Evolutionary conservation across 1,140 invertebrate genomes (phyloP).

Genomic region (Contarinia nasturtii): DNA sequence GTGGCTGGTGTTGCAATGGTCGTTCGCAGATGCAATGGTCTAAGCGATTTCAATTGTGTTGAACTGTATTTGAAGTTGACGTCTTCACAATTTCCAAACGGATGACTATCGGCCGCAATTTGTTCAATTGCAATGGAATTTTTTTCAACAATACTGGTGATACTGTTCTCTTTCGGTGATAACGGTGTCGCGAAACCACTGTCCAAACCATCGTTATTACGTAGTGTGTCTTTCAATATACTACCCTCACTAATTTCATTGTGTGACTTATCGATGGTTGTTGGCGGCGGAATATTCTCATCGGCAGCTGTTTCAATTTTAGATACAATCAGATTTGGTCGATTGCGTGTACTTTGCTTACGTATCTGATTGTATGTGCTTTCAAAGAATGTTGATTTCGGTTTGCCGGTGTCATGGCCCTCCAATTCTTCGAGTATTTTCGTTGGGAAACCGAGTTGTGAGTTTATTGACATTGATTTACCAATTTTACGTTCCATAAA

Average conservation of each 20-base stretch:
- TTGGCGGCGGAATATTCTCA: background rate
- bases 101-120: constrained; percentile 27
- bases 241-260: constrained; percentile 28
- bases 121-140: constrained; percentile 19
- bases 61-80: constrained; percentile 44
- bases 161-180: constrained; percentile 25
- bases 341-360: constrained; percentile 13
- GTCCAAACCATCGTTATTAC: constrained; percentile 27
- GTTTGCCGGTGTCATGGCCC: constrained; percentile 26
- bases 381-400: constrained; percentile 24
- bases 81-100: constrained; percentile 34
- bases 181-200: constrained; percentile 23
- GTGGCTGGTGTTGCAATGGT: background rate
- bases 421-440: constrained; percentile 32
- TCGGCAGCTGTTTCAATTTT: background rate
- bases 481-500: constrained; percentile 23
- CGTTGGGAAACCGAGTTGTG: constrained; percentile 26
- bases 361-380: constrained; percentile 13
- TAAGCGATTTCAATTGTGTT: constrained; percentile 33
- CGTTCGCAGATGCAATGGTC: background rate
- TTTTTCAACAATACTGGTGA: constrained; percentile 7
- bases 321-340: constrained; percentile 3
- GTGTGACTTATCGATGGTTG: constrained; percentile 12
- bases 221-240: constrained; percentile 16
- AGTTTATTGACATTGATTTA: constrained; percentile 22